Base-by-base conservation (phyloP, 2,113 vertebrate genomes). In the Tragelaphus strepsiceros region DNA sequence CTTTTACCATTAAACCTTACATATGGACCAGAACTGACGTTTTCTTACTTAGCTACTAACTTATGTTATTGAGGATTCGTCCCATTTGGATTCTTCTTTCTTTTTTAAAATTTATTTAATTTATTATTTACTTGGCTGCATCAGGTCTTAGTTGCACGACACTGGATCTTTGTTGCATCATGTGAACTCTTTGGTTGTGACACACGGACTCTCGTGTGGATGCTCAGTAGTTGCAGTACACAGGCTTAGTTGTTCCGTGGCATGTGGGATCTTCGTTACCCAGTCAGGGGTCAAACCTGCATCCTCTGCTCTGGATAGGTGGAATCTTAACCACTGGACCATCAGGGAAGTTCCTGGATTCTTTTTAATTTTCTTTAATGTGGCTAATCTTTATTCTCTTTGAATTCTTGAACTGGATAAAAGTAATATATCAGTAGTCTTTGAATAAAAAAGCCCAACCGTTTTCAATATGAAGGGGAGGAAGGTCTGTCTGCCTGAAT, bases 361-460 rank as follows among this genome's bases (percentile, higher is more conserved):
- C 54, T 93, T 88, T 91, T 85, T 14, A 22, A 28, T 96, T 93
- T 95, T 88, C 53, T 80, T 94, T 61, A 85, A 81, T 88, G 32
- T 92, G 16, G n/a, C 59, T 95, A 84, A 64, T 85, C n/a, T 88
- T 84, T 80, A 83, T 80, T 84, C 58, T 74, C 22, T 95, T 67
- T 54, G 54, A 91, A 62, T 94, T 94, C 64, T 49, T 91, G n/a
- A 71, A 49, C 64, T 91, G 85, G 39, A 26, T 83, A 61, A 35
- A 43, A 96, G 64, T 80, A 85, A 19, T 91, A 8, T 16, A 59
- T 83, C 43, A 59, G 59, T 84, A 62, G 49, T 67, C 82, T 49
- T 85, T 84, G 87, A 88, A 88, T 46, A n/a, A 67, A 78, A 84
- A 81, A 96, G 43, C 6, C 35, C n/a, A 46, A 21, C 15, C 22